These are phyloP conservation scores for Barypeithes pellucidus DNA, from an alignment of 2,888 invertebrate species.

Conservation along the genomic window DNA sequence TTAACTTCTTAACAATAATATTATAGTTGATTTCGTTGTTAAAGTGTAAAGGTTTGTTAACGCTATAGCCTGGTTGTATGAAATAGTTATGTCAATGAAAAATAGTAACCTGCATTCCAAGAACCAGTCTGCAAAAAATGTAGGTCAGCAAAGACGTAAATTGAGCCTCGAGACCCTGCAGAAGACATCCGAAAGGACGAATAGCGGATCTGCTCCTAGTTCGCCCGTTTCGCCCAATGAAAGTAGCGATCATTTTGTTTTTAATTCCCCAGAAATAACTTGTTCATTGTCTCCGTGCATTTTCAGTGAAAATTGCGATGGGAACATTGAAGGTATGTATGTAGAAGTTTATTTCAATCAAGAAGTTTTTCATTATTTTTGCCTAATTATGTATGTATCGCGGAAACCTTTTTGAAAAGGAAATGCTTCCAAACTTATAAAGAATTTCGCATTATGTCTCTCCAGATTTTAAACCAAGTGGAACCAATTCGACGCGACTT, in stretches of 20 bases:
- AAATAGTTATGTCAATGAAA: slow-evolving; percentile 40
- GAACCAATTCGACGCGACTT: no score
- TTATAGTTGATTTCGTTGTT: neutral
- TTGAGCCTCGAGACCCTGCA: slow-evolving; percentile 15
- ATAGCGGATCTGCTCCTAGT: slow-evolving; percentile 1
- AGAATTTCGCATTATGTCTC: no score
- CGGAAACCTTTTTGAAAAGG: no score
- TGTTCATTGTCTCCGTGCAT: slow-evolving; percentile 68
- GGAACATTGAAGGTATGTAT: slow-evolving; percentile 48
- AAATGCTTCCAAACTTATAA: no score
- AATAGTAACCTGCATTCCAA: slow-evolving; percentile 19
- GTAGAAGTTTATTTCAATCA: neutral
- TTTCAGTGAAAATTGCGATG: slow-evolving; percentile 61
- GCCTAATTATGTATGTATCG: no score
- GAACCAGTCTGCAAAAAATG: slow-evolving; percentile 23
- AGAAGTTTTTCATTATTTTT: neutral
- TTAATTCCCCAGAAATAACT: slow-evolving; percentile 65
- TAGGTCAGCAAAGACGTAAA: slow-evolving; percentile 25
- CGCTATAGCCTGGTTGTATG: slow-evolving; percentile 16
- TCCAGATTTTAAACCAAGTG: no score
- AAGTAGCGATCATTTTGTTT: neutral
- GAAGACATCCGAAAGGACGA: neutral
- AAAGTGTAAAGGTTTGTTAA: slow-evolving; percentile 25
- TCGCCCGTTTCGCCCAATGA: neutral
- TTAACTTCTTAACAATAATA: slow-evolving; percentile 9